Evolutionary conservation across 2,113 vertebrate genomes (phyloP).

Genomic region (Propithecus coquereli): DNA sequence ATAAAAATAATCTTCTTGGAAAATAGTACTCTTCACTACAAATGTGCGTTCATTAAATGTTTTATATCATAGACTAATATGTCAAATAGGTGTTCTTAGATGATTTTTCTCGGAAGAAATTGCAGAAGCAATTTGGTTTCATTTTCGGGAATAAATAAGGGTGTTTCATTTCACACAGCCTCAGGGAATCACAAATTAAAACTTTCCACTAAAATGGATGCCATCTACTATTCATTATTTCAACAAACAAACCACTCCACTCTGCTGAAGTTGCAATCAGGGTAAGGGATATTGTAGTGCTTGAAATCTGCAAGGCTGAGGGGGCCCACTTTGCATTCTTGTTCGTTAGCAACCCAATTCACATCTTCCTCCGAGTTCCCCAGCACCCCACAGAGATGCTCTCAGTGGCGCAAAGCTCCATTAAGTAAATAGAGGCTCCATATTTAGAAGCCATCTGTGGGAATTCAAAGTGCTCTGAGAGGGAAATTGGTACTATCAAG

Average conservation of each 20-base stretch:
- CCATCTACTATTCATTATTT: constrained; percentile 72
- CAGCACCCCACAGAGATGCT: constrained; percentile 62
- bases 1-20: constrained; percentile 6
- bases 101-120: constrained; percentile 59
- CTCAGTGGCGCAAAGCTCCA: constrained; percentile 56
- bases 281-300: constrained; percentile 29
- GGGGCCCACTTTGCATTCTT: constrained; percentile 57
- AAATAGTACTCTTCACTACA: constrained; percentile 31
- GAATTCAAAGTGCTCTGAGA: constrained; percentile 53
- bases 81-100: constrained; percentile 53
- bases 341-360: constrained; percentile 25
- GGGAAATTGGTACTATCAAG: constrained; percentile 61
- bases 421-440: constrained; percentile 59
- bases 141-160: constrained; percentile 63
- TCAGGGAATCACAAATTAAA: constrained; percentile 74
- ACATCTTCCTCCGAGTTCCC: constrained; percentile 38
- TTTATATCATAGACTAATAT: constrained; percentile 50
- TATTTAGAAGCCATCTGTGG: constrained; percentile 66
- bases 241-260: constrained; percentile 59
- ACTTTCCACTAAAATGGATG: constrained; percentile 64
- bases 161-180: constrained; percentile 71
- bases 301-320: constrained; percentile 46
- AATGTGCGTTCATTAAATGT: constrained; percentile 41
- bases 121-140: constrained; percentile 56
- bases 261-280: constrained; percentile 64